Conservation (phyloP, 2,888 invertebrate species). For the Spodoptera picta region DNA sequence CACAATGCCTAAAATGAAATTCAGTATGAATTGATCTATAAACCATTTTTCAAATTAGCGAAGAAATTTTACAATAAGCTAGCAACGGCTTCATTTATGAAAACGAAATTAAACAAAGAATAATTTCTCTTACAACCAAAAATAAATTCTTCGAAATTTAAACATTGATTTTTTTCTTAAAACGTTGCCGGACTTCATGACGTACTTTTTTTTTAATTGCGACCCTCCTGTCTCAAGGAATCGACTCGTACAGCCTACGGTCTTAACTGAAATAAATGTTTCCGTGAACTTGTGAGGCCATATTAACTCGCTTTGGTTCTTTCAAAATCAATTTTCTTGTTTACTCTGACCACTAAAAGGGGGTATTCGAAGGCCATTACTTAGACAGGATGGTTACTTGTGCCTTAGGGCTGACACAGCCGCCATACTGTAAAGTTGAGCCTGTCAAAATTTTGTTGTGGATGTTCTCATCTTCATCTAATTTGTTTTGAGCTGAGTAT, state of each 20-base stretch:
- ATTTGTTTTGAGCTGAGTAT: no score
- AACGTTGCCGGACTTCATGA: constrained; percentile 29
- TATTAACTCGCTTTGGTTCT: constrained; percentile 70
- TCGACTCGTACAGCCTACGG: constrained; percentile 60
- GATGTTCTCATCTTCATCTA: no score
- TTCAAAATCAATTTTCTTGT: constrained; percentile 87
- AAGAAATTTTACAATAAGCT: no score
- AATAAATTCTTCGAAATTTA: constrained; percentile 38
- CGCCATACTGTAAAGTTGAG: constrained; percentile 31
- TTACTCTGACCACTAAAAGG: constrained; percentile 81
- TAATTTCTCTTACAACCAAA: constrained; percentile 21
- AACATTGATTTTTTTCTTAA: constrained; percentile 22
- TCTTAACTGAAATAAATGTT: constrained; percentile 72
- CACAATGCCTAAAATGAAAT: no score
- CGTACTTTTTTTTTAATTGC: constrained; percentile 55
- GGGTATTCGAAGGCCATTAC: constrained; percentile 75
- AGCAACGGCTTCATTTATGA: no score
- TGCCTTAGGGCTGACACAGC: constrained; percentile 32
- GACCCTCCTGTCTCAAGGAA: constrained; percentile 47
- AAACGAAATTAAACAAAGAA: constrained; percentile 1
- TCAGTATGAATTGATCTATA: no score
- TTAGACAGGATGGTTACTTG: constrained; percentile 62
- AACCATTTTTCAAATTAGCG: no score
- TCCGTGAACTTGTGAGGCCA: constrained; percentile 74
- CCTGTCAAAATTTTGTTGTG: constrained; percentile 8